phyloP scores from a whole-genome alignment of 2,888 invertebrate species.

The Orchesellides sinensis region DNA sequence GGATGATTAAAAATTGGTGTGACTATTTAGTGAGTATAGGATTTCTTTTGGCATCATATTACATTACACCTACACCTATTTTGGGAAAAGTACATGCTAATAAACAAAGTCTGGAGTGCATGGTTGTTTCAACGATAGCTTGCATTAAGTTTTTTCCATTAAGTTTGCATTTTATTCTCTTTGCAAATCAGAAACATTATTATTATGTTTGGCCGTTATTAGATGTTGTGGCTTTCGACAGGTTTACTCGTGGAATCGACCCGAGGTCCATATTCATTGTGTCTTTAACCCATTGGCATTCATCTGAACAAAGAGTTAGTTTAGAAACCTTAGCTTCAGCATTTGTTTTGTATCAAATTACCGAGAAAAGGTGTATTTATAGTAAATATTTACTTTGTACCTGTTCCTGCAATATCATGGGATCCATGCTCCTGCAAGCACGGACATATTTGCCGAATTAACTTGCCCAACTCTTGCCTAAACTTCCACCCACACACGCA shows the following conservation, averaged over 20 bases:
- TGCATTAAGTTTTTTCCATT: no score
- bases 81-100: no score
- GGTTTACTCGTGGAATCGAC: slow-evolving; percentile 43
- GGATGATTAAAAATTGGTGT: no score
- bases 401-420: slow-evolving; percentile 54
- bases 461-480: slow-evolving; percentile 65
- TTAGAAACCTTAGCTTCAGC: neutral
- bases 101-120: no score
- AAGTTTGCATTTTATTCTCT: no score
- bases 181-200: no score
- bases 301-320: slow-evolving; percentile 40
- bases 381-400: slow-evolving; percentile 4
- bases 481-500: slow-evolving; percentile 70
- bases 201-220: no score
- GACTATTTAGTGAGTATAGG: no score
- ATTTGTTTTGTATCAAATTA: neutral
- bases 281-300: slow-evolving; percentile 48
- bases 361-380: no score
- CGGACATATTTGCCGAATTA: slow-evolving; percentile 25
- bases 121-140: no score
- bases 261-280: slow-evolving; percentile 38
- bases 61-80: no score
- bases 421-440: slow-evolving; percentile 48
- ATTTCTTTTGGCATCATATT: no score
- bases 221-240: slow-evolving; percentile 33